phyloP scores from a whole-genome alignment of 2,888 invertebrate genomes.

The Meiosimyza decipiens region DNA sequence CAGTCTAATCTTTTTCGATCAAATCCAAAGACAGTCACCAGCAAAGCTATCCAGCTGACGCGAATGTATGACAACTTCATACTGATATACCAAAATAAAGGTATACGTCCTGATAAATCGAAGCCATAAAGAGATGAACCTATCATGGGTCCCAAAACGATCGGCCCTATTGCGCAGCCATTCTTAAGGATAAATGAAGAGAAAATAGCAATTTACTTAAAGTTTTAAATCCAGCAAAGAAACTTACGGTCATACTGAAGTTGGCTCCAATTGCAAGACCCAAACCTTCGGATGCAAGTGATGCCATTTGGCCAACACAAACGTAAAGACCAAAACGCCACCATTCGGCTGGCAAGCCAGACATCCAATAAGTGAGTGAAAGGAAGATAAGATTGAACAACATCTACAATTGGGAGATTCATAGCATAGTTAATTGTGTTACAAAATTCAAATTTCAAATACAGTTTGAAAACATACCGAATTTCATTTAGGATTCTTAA shows the following conservation, averaged over 20 bases:
- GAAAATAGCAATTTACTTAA: not conserved
- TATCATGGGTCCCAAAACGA: conserved; percentile 74
- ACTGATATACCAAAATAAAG: conserved; percentile 71
- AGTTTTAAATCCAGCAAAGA: not conserved
- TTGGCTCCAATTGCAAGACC: conserved; percentile 81
- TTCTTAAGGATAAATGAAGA: conserved; percentile 67
- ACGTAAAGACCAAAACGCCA: conserved; percentile 76
- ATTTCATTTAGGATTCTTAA: too few relatives aligned
- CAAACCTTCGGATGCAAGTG: conserved; percentile 81
- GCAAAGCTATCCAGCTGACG: conserved; percentile 74
- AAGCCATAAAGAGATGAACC: conserved; percentile 79
- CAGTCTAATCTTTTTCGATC: conserved; percentile 71
- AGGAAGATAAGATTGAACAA: conserved; percentile 72
- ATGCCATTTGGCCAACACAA: conserved; percentile 75
- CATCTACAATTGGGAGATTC: conserved; percentile 63
- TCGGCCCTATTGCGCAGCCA: conserved; percentile 76
- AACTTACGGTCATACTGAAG: conserved; percentile 74
- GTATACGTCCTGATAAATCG: conserved; percentile 75
- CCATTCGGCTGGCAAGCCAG: conserved; percentile 76
- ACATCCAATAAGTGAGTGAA: conserved; percentile 73
- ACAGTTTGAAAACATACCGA: too few relatives aligned
- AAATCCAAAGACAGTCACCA: conserved; percentile 74
- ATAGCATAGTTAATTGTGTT: not conserved
- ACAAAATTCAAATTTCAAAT: not conserved
- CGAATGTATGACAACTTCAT: conserved; percentile 77